Conservation (phyloP, 2,888 invertebrate species). For the Galeruca laticollis region DNA sequence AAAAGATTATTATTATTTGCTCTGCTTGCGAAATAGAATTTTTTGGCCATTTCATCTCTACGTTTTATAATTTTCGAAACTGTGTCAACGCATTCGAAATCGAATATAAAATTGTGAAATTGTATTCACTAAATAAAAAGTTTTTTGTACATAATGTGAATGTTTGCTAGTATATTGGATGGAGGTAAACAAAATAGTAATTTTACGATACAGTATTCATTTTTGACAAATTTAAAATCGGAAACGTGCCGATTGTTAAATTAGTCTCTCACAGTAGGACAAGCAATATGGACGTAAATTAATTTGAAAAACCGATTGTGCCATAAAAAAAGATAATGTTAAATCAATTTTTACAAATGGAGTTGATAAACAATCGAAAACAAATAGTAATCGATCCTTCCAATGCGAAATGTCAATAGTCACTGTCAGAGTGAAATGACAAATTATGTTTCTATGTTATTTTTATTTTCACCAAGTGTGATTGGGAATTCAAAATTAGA, state of each 20-base stretch:
- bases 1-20: slow-evolving; percentile 6
- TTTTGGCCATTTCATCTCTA: background rate
- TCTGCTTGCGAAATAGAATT: background rate
- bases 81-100: background rate
- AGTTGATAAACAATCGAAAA: too few species aligned
- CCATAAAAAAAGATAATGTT: too few species aligned
- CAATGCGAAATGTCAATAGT: too few species aligned
- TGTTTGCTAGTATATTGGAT: background rate
- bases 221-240: background rate
- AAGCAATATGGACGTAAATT: too few species aligned
- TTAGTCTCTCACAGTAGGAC: too few species aligned
- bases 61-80: background rate
- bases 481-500: too few species aligned
- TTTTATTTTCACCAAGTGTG: too few species aligned
- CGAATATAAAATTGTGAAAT: background rate
- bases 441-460: too few species aligned
- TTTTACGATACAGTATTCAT: background rate
- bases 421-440: too few species aligned
- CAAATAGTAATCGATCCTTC: too few species aligned
- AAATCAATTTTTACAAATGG: too few species aligned
- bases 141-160: background rate
- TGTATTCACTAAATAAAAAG: background rate
- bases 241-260: background rate
- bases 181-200: background rate
- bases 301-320: too few species aligned